A percentile compares a stretch with the other conserved stretches of the same genome.
Conservation (phyloP, 2,113 vertebrate species). For the Acrocephalus arundinaceus region DNA sequence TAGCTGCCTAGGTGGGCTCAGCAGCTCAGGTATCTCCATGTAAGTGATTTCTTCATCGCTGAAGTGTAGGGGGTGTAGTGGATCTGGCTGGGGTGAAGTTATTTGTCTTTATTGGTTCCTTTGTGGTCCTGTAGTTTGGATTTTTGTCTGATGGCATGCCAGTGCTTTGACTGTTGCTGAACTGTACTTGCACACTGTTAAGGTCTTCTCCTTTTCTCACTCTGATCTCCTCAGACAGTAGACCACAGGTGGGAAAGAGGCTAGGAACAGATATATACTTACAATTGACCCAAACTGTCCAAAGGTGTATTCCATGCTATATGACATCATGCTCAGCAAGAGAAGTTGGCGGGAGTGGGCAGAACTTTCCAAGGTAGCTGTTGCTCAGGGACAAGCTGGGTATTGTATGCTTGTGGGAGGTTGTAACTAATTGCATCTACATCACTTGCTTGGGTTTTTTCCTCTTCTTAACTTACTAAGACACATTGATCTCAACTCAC, state of each 20-base stretch:
- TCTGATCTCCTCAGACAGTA: background rate
- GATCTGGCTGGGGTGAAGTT: background rate
- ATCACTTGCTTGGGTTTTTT: background rate
- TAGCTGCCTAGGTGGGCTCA: background rate
- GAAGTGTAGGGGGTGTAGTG: accelerated
- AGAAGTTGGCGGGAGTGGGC: background rate
- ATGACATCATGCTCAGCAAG: background rate
- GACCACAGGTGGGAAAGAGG: accelerated
- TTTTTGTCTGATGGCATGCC: background rate
- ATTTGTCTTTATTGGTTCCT: background rate
- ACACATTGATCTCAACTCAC: background rate
- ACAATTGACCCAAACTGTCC: background rate
- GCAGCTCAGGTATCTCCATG: background rate
- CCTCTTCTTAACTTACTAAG: background rate
- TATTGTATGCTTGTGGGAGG: background rate
- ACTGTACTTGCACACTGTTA: background rate
- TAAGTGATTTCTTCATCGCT: background rate
- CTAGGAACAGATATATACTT: background rate
- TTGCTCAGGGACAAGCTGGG: background rate
- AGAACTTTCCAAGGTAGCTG: background rate
- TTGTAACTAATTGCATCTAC: background rate
- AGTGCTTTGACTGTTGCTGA: background rate
- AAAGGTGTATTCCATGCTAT: background rate
- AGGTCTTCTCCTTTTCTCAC: background rate
- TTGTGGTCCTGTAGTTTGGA: background rate